phyloP scores from a whole-genome alignment of 1,140 invertebrate genomes.

The Epicauta chinensis region DNA sequence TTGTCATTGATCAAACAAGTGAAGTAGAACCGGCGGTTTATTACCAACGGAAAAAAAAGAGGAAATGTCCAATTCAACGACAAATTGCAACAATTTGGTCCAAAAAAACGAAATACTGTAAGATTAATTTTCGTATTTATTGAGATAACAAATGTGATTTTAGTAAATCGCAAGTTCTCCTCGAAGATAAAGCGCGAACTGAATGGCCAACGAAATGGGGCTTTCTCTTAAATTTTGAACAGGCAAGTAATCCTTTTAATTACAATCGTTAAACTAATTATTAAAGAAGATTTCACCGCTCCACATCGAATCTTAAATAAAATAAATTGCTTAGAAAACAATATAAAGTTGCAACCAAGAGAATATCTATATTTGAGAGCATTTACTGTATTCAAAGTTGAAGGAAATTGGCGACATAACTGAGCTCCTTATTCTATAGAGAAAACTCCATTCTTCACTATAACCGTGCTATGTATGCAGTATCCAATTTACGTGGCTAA shows the following conservation, averaged over 20 bases:
- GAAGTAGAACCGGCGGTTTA: not conserved
- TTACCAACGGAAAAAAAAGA: not conserved
- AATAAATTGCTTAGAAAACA: too few relatives aligned
- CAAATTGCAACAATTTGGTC: slow-evolving; percentile 1
- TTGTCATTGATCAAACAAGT: slow-evolving; percentile 1
- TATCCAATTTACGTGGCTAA: slow-evolving; percentile 17
- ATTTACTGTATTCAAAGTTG: slow-evolving; percentile 8
- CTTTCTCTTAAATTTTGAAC: slow-evolving; percentile 19
- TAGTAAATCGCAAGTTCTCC: slow-evolving; percentile 17
- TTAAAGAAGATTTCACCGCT: too few relatives aligned
- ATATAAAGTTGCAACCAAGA: not conserved
- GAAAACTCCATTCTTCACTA: not conserved
- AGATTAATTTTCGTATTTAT: not conserved
- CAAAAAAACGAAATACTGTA: slow-evolving; percentile 6
- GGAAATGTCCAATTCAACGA: not conserved
- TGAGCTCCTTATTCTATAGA: slow-evolving; percentile 12
- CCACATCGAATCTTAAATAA: too few relatives aligned
- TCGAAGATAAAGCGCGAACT: slow-evolving; percentile 21
- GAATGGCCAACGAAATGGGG: slow-evolving; percentile 27
- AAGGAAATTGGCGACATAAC: slow-evolving; percentile 21
- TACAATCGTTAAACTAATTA: too few relatives aligned
- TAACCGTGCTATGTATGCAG: slow-evolving; percentile 8
- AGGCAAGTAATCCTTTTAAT: slow-evolving; percentile 13
- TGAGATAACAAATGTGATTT: not conserved
- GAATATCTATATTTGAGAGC: slow-evolving; percentile 9